Conservation (phyloP, 1,140 invertebrate genomes). For the Drosophila sturtevanti region DNA sequence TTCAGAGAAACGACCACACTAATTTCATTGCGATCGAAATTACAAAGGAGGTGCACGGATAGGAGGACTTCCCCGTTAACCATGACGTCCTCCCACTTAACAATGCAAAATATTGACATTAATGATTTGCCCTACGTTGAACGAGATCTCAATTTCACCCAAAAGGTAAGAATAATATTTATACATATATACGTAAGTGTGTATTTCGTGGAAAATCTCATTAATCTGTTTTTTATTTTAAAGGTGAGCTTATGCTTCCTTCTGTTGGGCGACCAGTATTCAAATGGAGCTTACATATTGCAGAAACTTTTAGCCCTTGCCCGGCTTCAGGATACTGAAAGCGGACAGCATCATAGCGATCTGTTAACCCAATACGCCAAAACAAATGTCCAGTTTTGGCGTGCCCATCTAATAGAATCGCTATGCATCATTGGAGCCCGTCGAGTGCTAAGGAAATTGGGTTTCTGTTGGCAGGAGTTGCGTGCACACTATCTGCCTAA, state of each 20-base stretch:
- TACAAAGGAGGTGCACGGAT: not conserved
- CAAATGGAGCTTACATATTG: slow-evolving; percentile 51
- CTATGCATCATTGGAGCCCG: slow-evolving; percentile 67
- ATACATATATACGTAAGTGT: not conserved
- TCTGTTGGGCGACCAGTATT: slow-evolving; percentile 57
- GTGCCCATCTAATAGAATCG: slow-evolving; percentile 56
- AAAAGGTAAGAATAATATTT: slow-evolving; percentile 42
- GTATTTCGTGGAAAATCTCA: not conserved
- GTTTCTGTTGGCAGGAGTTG: slow-evolving; percentile 58
- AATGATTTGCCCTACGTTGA: slow-evolving; percentile 69
- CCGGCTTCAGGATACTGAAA: not conserved
- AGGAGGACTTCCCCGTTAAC: slow-evolving; percentile 39
- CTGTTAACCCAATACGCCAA: slow-evolving; percentile 59
- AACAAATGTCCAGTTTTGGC: slow-evolving; percentile 52
- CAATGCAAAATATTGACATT: slow-evolving; percentile 44
- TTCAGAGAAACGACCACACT: no score
- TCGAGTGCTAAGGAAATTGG: slow-evolving; percentile 60
- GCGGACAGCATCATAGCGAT: slow-evolving; percentile 31
- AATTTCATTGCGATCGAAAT: no score
- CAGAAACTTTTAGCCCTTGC: slow-evolving; percentile 55
- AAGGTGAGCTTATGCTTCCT: slow-evolving; percentile 67
- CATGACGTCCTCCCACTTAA: slow-evolving; percentile 2
- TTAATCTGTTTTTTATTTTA: not conserved
- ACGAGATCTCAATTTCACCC: slow-evolving; percentile 57
- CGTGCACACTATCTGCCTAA: slow-evolving; percentile 66